Evolutionary conservation across 2,113 vertebrate genomes (phyloP).

Genomic region (Nothobranchius furzeri): DNA sequence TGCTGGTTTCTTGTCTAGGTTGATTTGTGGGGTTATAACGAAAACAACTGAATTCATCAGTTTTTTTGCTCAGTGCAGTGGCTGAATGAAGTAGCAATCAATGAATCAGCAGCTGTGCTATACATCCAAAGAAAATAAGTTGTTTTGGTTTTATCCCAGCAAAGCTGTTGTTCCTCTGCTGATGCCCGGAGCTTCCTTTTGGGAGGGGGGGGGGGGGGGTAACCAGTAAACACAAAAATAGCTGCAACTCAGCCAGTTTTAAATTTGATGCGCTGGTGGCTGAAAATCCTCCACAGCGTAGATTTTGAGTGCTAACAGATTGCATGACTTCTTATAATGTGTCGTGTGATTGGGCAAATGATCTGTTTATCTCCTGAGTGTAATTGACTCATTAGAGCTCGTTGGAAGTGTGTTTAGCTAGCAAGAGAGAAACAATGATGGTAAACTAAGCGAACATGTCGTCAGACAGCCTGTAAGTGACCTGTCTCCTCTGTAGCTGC

Average conservation of each 20-base stretch:
- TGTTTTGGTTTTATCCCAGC: background rate
- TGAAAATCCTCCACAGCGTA: too few relatives aligned
- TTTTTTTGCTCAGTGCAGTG: slow-evolving; percentile 31
- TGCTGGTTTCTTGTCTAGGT: background rate
- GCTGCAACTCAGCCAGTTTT: too few relatives aligned
- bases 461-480: slow-evolving; percentile 9
- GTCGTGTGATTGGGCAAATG: too few relatives aligned
- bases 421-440: too few relatives aligned
- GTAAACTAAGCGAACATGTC: background rate
- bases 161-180: slow-evolving; percentile 2
- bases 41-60: slow-evolving; percentile 22
- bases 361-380: too few relatives aligned
- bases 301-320: too few relatives aligned
- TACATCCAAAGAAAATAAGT: slow-evolving; percentile 12
- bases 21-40: background rate
- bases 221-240: background rate
- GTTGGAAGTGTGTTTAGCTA: too few relatives aligned
- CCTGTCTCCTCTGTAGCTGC: slow-evolving; percentile 68
- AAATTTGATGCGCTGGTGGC: too few relatives aligned
- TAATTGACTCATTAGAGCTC: too few relatives aligned
- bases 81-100: slow-evolving; percentile 36
- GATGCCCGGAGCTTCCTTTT: background rate
- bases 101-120: slow-evolving; percentile 41
- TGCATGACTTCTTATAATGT: too few relatives aligned
- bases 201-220: background rate